Base-by-base conservation (phyloP, 2,888 invertebrate species). In the Polietes domitor region DNA sequence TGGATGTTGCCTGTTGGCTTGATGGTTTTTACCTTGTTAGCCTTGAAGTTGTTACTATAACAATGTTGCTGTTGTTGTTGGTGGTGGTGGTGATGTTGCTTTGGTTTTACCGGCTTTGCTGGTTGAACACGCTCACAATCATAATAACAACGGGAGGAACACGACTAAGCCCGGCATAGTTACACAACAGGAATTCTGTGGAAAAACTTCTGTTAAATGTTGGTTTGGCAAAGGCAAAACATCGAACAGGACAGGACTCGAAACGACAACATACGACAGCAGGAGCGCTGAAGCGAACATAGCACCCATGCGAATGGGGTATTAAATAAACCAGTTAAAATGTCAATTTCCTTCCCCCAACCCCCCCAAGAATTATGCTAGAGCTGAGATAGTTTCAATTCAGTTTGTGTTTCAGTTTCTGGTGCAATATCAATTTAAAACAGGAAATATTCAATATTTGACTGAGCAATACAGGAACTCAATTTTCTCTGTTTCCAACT, bases 1-100 rank as follows among this genome's bases (percentile, higher is more conserved):
- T 63, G 28, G 32, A 32, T 37, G 63, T 28, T 71, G 28, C 24
- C 32, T 71, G 43, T 50, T 37, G 43, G 58, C 53, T 32, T 74
- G 63, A 63, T 63, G 43, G 68, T 79, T 68, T 71, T 78, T 83
- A 79, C 72, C 81, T 77, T 77, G 77, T 77, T 77, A 77, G 72
- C 71, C 78, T 83, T 79, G 10, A 77, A 77, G 43, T 80, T 77
- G 37, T 61, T 73, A 17, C 28, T 74, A 50, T 70, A 77, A 80
- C 80, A 71, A 83, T 26, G 63, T 80, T 80, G 71, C 21, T 68
- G 68, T 43, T 68, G 43, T n/a, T 68, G 80, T 77, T 80, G 26
- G n/a, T n/a, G n/a, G n/a, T n/a, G n/a, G n/a, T n/a, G 68, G 68
- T 68, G 43, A 24, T 68, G 80, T 77, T 80, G 26, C 70, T 65